Base-by-base conservation (phyloP, 1,140 invertebrate genomes). In the Musca vetustissima region DNA sequence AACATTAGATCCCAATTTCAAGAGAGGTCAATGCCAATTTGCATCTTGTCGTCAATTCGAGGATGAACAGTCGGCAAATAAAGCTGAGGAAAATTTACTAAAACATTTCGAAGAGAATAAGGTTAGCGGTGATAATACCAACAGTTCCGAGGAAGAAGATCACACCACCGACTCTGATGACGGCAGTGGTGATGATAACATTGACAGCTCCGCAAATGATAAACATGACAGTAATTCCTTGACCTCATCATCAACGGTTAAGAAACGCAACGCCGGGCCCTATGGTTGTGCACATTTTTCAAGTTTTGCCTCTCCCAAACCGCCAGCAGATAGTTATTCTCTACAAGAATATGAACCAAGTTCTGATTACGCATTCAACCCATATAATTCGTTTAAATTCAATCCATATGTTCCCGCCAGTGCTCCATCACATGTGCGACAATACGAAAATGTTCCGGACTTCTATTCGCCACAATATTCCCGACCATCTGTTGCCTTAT, bases 1-100 rank as follows among this genome's bases (percentile, higher is more conserved):
- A 69, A 73, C 78, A 1, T 70, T 81, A 15, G 73, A 71, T 68
- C 76, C 79, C 4, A 69, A 73, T 50, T 81, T 77, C 8, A 78
- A 76, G 50, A 74, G 73, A 8, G 73, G 73, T 7, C 76, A 75
- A 52, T 80, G 78, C 43, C 75, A 77, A 13, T 72, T 70, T 65
- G 76, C 36, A 4, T 43, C 6, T 11, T 13, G 75, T 47, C 78
- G 78, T 48, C 69, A 73, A 0, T 48, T 49, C 43, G 19, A 49
- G 19, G 19, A 14, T 2, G 1, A 13, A 21, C 49, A 57, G 52
- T 43, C 28, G 48, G 2, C 32, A 6, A 28, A 50, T 43, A n/a
- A n/a, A 11, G 36, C 6, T 43, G 36, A 13, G 11, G 13, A 43
- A 4, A 43, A 11, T 43, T 43, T 43, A 13, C 13, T 43, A 13